Conservation (phyloP, 2,797 vertebrate species). For the Nyctibius grandis region DNA sequence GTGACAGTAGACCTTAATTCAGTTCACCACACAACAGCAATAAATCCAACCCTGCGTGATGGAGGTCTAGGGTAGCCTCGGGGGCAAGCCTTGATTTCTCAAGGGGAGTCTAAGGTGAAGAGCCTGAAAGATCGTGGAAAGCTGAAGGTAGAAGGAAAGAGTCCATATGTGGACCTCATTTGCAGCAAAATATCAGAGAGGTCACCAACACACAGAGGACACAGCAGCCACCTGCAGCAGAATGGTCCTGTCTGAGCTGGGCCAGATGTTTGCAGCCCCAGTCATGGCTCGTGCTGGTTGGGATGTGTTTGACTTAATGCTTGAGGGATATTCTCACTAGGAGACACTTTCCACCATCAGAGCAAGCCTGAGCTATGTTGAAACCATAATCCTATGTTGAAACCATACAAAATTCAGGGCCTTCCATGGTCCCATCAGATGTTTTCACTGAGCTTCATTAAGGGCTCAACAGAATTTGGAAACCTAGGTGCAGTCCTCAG, state of each 20-base stretch:
- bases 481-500: neutral
- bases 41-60: accelerated
- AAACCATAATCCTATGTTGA: neutral
- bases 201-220: neutral
- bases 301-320: neutral
- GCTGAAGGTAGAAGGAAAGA: neutral
- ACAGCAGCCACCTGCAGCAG: neutral
- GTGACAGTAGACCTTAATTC: neutral
- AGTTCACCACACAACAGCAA: neutral
- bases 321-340: neutral
- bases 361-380: neutral
- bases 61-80: neutral
- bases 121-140: neutral
- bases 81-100: neutral
- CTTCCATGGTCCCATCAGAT: neutral
- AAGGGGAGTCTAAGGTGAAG: neutral
- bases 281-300: neutral
- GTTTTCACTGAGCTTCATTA: neutral
- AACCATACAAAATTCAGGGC: neutral
- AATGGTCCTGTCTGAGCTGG: neutral
- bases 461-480: neutral
- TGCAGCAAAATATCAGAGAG: neutral
- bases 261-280: neutral
- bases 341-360: neutral
- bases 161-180: neutral